Conservation (phyloP, 2,113 vertebrate species). For the Ciconia stormi region DNA sequence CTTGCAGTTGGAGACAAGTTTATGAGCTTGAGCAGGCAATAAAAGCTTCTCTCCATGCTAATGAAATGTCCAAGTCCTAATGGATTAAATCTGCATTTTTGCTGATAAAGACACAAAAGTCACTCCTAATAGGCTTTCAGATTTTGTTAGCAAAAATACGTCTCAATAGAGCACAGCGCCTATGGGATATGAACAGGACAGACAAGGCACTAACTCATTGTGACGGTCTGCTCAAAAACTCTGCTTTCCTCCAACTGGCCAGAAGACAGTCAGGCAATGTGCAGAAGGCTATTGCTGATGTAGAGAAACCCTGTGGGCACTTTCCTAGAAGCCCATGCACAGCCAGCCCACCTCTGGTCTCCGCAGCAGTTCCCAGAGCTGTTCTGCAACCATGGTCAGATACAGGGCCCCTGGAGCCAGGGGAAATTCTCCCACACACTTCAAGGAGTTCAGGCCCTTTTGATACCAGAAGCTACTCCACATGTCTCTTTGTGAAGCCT, state of each 20-base stretch:
- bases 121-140: conserved; percentile 45
- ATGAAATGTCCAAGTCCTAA: conserved; percentile 43
- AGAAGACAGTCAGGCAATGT: background rate
- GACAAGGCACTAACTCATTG: background rate
- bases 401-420: background rate
- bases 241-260: background rate
- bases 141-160: conserved; percentile 21
- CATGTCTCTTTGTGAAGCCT: background rate
- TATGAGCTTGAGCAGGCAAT: conserved; percentile 47
- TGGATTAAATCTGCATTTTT: conserved; percentile 54
- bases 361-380: background rate
- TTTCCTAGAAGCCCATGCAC: background rate
- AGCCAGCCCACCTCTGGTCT: background rate
- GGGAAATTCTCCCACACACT: background rate
- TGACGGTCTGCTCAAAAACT: background rate
- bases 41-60: conserved; percentile 18
- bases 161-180: background rate
- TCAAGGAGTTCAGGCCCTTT: background rate
- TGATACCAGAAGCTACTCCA: background rate
- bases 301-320: background rate
- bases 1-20: conserved; percentile 29
- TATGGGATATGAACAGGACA: background rate
- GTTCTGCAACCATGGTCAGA: background rate
- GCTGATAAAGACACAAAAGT: conserved; percentile 46
- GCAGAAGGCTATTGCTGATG: background rate